Evolutionary conservation across 2,797 vertebrate species (phyloP).

Genomic region (Stomatorhinus walkeri): DNA sequence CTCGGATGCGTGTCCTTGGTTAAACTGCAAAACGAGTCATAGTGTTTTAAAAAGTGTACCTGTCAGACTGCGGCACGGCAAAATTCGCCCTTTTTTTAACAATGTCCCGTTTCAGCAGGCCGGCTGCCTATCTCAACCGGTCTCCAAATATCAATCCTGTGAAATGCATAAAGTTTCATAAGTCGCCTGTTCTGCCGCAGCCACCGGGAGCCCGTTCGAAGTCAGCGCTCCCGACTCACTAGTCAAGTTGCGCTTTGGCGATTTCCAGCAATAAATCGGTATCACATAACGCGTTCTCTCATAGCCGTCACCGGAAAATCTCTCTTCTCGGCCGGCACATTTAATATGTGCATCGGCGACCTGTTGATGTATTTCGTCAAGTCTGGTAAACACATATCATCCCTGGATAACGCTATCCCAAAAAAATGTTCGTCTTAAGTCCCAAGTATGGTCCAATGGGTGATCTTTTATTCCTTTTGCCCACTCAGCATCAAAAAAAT

Average conservation of each 20-base stretch:
- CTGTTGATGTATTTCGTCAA: slow-evolving; percentile 46
- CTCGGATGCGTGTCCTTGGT: slow-evolving; percentile 51
- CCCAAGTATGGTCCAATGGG: slow-evolving; percentile 48
- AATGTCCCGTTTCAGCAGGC: not conserved
- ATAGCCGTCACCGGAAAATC: not conserved
- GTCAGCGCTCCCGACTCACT: slow-evolving; percentile 7
- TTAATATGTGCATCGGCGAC: slow-evolving; percentile 35
- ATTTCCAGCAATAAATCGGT: slow-evolving; percentile 41
- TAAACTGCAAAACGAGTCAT: slow-evolving; percentile 40
- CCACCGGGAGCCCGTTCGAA: not conserved
- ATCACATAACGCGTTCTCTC: slow-evolving; percentile 29
- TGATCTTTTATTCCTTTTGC: slow-evolving; percentile 30
- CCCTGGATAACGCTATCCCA: slow-evolving; percentile 48
- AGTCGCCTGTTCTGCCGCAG: not conserved
- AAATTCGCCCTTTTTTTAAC: slow-evolving; percentile 2
- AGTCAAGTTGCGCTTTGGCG: slow-evolving; percentile 22
- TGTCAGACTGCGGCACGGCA: slow-evolving; percentile 12
- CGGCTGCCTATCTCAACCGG: not conserved
- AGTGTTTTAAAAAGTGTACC: slow-evolving; percentile 18
- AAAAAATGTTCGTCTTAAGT: slow-evolving; percentile 46
- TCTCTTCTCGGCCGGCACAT: not conserved
- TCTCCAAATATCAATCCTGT: slow-evolving; percentile 6
- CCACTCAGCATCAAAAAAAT: slow-evolving; percentile 27
- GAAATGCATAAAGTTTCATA: slow-evolving; percentile 12
- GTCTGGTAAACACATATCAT: slow-evolving; percentile 51